phyloP scores from a whole-genome alignment of 2,113 vertebrate genomes.

The Terrapene triunguis region DNA sequence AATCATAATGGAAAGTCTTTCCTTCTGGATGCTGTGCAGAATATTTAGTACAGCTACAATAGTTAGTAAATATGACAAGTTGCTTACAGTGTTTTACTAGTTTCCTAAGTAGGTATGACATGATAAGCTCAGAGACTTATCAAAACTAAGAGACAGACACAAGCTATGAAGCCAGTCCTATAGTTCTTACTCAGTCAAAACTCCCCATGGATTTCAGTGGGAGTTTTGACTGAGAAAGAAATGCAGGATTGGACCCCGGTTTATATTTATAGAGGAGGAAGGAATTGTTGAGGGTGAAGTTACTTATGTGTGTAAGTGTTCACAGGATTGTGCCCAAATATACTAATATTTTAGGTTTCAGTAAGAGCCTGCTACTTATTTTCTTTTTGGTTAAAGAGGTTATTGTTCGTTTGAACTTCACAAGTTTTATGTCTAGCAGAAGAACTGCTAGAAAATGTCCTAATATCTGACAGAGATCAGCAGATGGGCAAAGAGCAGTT shows the following conservation, averaged over 20 bases:
- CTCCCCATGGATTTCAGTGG: neutral
- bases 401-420: neutral
- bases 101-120: conserved; percentile 45
- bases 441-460: conserved; percentile 19
- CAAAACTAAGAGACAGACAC: neutral
- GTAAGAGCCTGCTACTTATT: neutral
- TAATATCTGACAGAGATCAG: conserved; percentile 25
- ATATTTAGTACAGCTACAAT: neutral
- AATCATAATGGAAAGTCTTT: neutral
- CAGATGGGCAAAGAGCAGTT: neutral
- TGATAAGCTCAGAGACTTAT: conserved; percentile 1
- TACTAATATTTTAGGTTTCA: neutral
- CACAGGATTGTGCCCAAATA: neutral
- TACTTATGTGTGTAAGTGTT: neutral
- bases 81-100: conserved; percentile 44
- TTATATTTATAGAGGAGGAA: neutral
- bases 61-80: neutral
- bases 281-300: neutral
- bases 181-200: neutral
- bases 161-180: neutral
- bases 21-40: neutral
- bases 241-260: neutral
- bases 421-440: neutral
- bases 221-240: neutral
- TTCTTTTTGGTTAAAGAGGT: neutral